Evolutionary conservation across 2,113 vertebrate species (phyloP).

Genomic region (Plectropomus leopardus): DNA sequence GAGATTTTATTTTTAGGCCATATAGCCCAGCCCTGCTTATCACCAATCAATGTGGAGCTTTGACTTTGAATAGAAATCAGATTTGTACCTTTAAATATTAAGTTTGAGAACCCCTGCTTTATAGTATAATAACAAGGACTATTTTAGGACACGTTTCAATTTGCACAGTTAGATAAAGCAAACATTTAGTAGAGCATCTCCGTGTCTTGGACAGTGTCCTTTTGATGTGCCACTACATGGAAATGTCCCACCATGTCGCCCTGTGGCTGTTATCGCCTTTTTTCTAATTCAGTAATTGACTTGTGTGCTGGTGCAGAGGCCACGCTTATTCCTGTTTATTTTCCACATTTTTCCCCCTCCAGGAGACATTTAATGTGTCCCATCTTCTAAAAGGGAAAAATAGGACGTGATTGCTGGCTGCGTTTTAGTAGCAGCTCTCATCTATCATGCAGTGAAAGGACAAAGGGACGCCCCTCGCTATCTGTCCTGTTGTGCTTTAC

Average conservation of each 20-base stretch:
- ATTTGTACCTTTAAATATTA: no score
- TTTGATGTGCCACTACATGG: neutral
- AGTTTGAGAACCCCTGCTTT: no score
- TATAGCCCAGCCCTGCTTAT: no score
- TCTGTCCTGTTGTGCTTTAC: slow-evolving; percentile 52
- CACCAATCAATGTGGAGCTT: no score
- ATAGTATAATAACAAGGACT: no score
- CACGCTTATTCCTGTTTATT: slow-evolving; percentile 58
- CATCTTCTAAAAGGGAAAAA: slow-evolving; percentile 43
- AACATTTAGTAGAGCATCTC: slow-evolving; percentile 32
- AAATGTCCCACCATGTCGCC: slow-evolving; percentile 18
- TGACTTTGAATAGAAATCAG: no score
- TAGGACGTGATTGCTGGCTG: slow-evolving; percentile 48
- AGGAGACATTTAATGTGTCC: slow-evolving; percentile 56
- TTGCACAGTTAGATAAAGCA: slow-evolving; percentile 3
- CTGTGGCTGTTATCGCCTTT: slow-evolving; percentile 8
- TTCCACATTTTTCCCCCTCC: slow-evolving; percentile 26
- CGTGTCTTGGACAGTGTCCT: neutral
- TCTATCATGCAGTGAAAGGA: slow-evolving; percentile 66
- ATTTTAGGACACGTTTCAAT: no score
- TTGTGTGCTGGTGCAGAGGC: slow-evolving; percentile 38
- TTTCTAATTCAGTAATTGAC: slow-evolving; percentile 48
- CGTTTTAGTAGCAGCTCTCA: slow-evolving; percentile 58
- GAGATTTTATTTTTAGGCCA: no score
- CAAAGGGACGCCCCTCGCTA: slow-evolving; percentile 63